Evolutionary conservation across 2,888 invertebrate species (phyloP).

Genomic region (Habrosyne pyritoides): DNA sequence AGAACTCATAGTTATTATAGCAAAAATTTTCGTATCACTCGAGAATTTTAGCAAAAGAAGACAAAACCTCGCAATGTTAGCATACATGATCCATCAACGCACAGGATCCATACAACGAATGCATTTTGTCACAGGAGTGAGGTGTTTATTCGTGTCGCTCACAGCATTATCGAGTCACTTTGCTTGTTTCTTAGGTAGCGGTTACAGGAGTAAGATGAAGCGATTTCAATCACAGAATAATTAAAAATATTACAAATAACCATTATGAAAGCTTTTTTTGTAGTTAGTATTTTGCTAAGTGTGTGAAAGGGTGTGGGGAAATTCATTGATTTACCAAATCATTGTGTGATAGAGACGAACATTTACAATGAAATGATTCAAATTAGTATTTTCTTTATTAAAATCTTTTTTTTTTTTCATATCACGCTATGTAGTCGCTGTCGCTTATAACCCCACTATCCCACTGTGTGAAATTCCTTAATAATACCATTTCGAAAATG

Average conservation of each 20-base stretch:
- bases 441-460: constrained; percentile 19
- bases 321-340: too few relatives aligned
- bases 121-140: constrained; percentile 36
- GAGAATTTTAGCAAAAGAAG: constrained; percentile 1
- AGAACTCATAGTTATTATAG: constrained; percentile 24
- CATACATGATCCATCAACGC: constrained; percentile 29
- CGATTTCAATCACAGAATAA: not conserved
- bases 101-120: constrained; percentile 19
- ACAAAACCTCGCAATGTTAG: constrained; percentile 4
- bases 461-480: constrained; percentile 31
- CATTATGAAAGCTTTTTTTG: too few relatives aligned
- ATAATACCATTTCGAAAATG: constrained; percentile 57
- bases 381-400: too few relatives aligned
- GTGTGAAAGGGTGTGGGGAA: too few relatives aligned
- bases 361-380: too few relatives aligned
- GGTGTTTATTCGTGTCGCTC: constrained; percentile 40
- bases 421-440: constrained; percentile 12
- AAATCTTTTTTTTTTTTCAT: not conserved
- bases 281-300: too few relatives aligned
- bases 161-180: constrained; percentile 34
- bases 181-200: constrained; percentile 14
- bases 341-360: too few relatives aligned
- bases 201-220: not conserved
- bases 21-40: constrained; percentile 34
- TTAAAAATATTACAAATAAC: not conserved